Evolutionary conservation across 2,888 invertebrate genomes (phyloP).

Genomic region (Hypsopygia costalis): DNA sequence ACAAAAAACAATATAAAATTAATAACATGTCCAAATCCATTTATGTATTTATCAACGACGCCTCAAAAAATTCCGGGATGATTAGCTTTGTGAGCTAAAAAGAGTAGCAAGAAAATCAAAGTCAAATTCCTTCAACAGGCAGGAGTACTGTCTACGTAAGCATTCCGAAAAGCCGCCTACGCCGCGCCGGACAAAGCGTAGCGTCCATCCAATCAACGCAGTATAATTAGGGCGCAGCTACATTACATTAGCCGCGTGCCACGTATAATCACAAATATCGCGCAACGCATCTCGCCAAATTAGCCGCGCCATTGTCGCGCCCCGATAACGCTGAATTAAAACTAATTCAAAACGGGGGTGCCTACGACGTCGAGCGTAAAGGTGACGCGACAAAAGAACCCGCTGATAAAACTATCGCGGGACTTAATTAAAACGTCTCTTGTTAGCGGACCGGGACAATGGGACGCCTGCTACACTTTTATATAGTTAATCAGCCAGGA

Average conservation of each 20-base stretch:
- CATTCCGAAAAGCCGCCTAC: background rate
- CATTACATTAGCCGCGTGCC: slow-evolving; percentile 11
- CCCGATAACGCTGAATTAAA: slow-evolving; percentile 31
- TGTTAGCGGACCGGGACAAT: slow-evolving; percentile 24
- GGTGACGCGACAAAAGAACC: slow-evolving; percentile 30
- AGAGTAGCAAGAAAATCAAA: too few species aligned
- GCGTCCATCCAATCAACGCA: slow-evolving; percentile 27
- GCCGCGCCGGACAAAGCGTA: background rate
- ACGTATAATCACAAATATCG: slow-evolving; percentile 29
- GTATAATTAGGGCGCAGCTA: slow-evolving; percentile 22
- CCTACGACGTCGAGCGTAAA: slow-evolving; percentile 3
- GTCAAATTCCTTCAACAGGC: too few species aligned
- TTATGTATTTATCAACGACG: too few species aligned
- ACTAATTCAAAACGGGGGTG: slow-evolving; percentile 25
- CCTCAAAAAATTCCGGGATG: too few species aligned
- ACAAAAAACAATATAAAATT: too few species aligned
- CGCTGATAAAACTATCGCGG: slow-evolving; percentile 38
- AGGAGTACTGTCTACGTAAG: background rate
- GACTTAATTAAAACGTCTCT: slow-evolving; percentile 48
- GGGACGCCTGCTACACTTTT: slow-evolving; percentile 22
- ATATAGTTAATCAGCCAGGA: slow-evolving; percentile 31
- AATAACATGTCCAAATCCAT: too few species aligned
- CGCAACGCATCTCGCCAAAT: slow-evolving; percentile 31
- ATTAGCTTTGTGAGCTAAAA: too few species aligned
- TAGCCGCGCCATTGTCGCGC: slow-evolving; percentile 32